These are phyloP conservation scores for Drosophila mauritiana DNA, from an alignment of 1,140 invertebrate species.

Conservation along the genomic window DNA sequence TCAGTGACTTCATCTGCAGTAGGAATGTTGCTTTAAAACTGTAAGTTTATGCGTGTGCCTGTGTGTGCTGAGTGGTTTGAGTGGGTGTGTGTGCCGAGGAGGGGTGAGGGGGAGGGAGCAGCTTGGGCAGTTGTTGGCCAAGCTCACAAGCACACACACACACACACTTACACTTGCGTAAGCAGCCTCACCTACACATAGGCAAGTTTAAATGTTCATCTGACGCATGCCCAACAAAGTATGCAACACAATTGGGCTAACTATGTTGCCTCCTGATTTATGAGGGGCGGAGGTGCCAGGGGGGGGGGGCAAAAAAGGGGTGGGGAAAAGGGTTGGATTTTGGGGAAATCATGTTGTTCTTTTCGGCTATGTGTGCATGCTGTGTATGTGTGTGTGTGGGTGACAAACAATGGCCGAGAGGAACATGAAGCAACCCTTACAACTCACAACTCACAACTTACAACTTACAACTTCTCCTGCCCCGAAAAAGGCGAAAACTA, in stretches of 20 bases:
- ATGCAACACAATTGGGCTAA: constrained; percentile 81
- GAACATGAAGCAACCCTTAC: constrained; percentile 26
- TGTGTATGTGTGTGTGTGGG: constrained; percentile 21
- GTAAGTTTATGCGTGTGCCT: constrained; percentile 50
- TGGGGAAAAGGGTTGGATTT: constrained; percentile 17
- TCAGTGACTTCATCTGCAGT: constrained; percentile 16
- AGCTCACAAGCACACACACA: constrained; percentile 21
- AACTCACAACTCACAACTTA: neutral
- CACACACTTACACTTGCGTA: neutral
- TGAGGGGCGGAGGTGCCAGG: neutral
- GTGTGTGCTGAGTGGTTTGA: constrained; percentile 19
- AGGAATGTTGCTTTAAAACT: constrained; percentile 52
- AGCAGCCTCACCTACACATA: constrained; percentile 18
- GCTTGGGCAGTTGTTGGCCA: constrained; percentile 68
- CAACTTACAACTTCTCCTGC: neutral
- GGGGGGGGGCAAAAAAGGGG: neutral
- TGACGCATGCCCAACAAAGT: constrained; percentile 77
- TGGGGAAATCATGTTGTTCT: constrained; percentile 22
- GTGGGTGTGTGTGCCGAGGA: neutral
- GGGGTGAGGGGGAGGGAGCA: constrained; percentile 3
- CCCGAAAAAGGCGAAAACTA: constrained; percentile 54
- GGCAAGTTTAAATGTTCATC: constrained; percentile 56
- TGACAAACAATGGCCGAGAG: constrained; percentile 62
- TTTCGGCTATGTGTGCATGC: neutral
- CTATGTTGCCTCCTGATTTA: constrained; percentile 67